phyloP scores from a whole-genome alignment of 2,113 vertebrate species.

The Elephas maximus region DNA sequence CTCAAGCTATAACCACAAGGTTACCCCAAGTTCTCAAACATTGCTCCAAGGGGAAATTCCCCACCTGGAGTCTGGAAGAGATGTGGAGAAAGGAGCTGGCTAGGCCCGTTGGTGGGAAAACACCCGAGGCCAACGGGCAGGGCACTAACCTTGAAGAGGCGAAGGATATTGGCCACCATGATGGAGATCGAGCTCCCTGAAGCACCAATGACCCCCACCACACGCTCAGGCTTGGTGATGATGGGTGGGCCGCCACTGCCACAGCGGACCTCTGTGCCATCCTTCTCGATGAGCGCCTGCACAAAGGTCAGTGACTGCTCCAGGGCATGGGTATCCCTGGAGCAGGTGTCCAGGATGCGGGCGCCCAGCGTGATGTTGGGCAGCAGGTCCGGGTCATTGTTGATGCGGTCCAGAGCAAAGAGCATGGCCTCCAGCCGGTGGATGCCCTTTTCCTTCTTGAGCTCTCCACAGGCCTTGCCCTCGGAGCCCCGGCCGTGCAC shows the following conservation, averaged over 20 bases:
- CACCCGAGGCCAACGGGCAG: background rate
- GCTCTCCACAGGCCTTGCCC: conserved; percentile 96
- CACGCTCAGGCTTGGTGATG: conserved; percentile 96
- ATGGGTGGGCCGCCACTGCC: conserved; percentile 96
- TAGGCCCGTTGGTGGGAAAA: background rate
- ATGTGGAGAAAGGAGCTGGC: background rate
- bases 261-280: conserved; percentile 96
- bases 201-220: conserved; percentile 97
- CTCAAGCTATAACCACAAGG: accelerated
- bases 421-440: conserved; percentile 98
- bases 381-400: conserved; percentile 97
- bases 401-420: conserved; percentile 97
- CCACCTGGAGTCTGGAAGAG: background rate
- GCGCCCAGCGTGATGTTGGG: conserved; percentile 98
- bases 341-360: conserved; percentile 97
- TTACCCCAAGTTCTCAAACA: background rate
- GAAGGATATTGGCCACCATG: conserved; percentile 99
- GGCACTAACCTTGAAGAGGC: conserved; percentile 96
- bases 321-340: conserved; percentile 96
- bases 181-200: conserved; percentile 98
- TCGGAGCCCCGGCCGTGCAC: conserved; percentile 94
- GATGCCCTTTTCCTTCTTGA: conserved; percentile 98
- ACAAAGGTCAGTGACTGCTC: conserved; percentile 99
- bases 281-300: conserved; percentile 97
- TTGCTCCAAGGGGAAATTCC: background rate